Conservation (phyloP, 2,888 invertebrate species). For the Biston betularia region DNA sequence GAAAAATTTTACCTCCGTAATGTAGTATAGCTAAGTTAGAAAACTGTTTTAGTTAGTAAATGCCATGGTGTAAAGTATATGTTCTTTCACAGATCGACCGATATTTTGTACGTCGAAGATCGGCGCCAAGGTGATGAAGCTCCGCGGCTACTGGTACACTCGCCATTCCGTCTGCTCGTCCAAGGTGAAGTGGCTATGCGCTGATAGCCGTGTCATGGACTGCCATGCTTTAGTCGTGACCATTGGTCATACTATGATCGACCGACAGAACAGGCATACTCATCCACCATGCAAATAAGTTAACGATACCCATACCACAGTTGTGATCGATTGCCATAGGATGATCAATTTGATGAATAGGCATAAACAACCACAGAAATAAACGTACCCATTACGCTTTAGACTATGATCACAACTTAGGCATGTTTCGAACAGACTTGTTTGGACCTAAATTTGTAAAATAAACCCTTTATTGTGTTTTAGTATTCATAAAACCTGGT, state of each 20-base stretch:
- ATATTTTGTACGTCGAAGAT: constrained; percentile 74
- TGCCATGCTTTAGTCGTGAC: constrained; percentile 78
- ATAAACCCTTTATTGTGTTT: too few species aligned
- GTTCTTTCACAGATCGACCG: constrained; percentile 63
- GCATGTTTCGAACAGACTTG: too few species aligned
- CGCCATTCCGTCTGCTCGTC: constrained; percentile 79
- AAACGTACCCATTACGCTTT: too few species aligned
- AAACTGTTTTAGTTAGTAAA: not conserved
- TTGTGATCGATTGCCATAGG: not conserved
- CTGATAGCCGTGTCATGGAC: constrained; percentile 68
- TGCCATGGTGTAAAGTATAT: not conserved
- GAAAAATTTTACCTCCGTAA: not conserved
- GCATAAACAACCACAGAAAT: too few species aligned
- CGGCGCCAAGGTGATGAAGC: constrained; percentile 75
- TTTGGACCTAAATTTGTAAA: too few species aligned
- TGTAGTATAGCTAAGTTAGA: not conserved
- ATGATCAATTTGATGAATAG: not conserved
- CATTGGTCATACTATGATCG: constrained; percentile 73
- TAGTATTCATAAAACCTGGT: too few species aligned
- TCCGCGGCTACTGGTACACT: constrained; percentile 76
- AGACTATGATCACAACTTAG: too few species aligned
- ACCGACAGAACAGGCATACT: constrained; percentile 73
- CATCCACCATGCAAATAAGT: constrained; percentile 59
- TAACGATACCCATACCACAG: not conserved
- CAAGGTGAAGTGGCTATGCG: constrained; percentile 76